These are phyloP conservation scores for Brachionus rubens DNA, from an alignment of 1,140 invertebrate species.

Conservation along the genomic window DNA sequence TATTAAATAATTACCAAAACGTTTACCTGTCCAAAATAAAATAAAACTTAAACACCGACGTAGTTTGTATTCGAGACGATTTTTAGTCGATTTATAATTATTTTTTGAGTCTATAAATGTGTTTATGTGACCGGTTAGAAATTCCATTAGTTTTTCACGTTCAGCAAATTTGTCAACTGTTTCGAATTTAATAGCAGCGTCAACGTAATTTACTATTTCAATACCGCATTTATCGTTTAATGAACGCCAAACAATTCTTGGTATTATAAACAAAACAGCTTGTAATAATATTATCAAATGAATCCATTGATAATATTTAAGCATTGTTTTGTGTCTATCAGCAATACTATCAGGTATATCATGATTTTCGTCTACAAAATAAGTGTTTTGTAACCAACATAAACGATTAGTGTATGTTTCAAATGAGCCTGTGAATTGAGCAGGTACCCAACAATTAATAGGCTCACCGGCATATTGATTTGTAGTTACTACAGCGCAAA, in stretches of 20 bases:
- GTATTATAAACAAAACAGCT: slow-evolving; percentile 92
- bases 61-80: not conserved
- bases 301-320: slow-evolving; percentile 63
- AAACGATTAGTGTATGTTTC: slow-evolving; percentile 48
- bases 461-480: slow-evolving; percentile 47
- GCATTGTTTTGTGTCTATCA: slow-evolving; percentile 11
- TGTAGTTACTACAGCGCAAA: slow-evolving; percentile 31
- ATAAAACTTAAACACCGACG: slow-evolving; percentile 47
- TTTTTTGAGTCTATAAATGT: slow-evolving; percentile 36
- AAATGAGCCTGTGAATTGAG: slow-evolving; percentile 48
- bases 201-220: slow-evolving; percentile 44
- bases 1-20: slow-evolving; percentile 59
- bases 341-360: not conserved
- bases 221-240: slow-evolving; percentile 48
- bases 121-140: slow-evolving; percentile 16
- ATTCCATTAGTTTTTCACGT: slow-evolving; percentile 46
- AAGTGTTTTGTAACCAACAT: slow-evolving; percentile 49
- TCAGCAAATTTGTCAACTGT: slow-evolving; percentile 40
- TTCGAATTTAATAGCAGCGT: slow-evolving; percentile 42
- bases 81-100: slow-evolving; percentile 28
- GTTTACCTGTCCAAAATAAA: slow-evolving; percentile 52
- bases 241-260: slow-evolving; percentile 64
- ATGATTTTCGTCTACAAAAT: slow-evolving; percentile 46
- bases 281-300: slow-evolving; percentile 76
- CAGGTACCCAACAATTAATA: slow-evolving; percentile 50